phyloP scores from a whole-genome alignment of 2,113 vertebrate species.

The Lichenostomus cassidix region DNA sequence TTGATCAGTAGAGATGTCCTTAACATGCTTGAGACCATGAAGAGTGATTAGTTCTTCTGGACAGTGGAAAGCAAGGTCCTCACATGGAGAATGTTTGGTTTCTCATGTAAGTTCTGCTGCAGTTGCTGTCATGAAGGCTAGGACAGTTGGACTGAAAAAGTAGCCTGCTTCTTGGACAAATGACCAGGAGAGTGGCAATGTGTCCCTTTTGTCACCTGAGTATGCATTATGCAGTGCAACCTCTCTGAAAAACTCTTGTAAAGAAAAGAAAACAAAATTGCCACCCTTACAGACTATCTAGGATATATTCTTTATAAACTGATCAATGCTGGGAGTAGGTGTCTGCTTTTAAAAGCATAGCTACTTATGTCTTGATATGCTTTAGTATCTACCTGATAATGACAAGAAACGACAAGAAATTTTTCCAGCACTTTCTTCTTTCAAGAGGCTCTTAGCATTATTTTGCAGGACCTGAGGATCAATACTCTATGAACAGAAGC shows the following conservation, averaged over 20 bases:
- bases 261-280: background rate
- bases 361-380: background rate
- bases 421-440: background rate
- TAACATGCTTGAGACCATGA: rapidly evolving
- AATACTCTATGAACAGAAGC: background rate
- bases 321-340: background rate
- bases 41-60: background rate
- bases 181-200: rapidly evolving
- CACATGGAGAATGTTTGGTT: background rate
- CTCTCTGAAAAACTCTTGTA: background rate
- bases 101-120: background rate
- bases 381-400: background rate
- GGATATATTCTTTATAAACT: background rate
- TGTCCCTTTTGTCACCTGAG: background rate
- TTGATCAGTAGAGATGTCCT: background rate
- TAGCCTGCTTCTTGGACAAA: background rate
- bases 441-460: background rate
- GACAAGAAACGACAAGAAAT: background rate
- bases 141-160: background rate
- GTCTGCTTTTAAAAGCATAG: background rate
- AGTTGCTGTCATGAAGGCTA: background rate
- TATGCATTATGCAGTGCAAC: background rate
- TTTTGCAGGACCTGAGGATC: background rate
- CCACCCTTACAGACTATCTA: background rate
- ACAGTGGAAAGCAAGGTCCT: background rate